Conservation (phyloP, 1,140 invertebrate species). For the Drosophila parvula region DNA sequence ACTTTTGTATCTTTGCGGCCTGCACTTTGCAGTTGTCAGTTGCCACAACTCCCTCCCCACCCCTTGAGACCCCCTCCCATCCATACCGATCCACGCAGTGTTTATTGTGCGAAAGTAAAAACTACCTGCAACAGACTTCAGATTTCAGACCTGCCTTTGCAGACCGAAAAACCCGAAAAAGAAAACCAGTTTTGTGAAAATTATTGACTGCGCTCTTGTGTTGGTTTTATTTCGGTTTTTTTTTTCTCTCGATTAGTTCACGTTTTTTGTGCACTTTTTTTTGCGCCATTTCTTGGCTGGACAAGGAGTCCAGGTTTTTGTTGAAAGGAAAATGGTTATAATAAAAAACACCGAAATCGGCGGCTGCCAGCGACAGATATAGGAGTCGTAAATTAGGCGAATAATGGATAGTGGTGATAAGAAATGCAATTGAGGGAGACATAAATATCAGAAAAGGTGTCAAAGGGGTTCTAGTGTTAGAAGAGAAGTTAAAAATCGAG, state of each 20-base stretch:
- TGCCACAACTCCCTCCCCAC: not conserved
- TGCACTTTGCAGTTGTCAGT: constrained; percentile 57
- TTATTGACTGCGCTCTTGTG: constrained; percentile 62
- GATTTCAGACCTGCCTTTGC: constrained; percentile 40
- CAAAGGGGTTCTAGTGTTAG: constrained; percentile 5
- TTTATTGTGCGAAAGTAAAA: constrained; percentile 79
- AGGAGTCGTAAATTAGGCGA: constrained; percentile 34
- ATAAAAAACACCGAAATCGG: constrained; percentile 58
- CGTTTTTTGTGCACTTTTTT: constrained; percentile 6
- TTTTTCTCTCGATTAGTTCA: constrained; percentile 25
- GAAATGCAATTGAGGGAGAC: constrained; percentile 36
- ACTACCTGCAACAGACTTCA: constrained; percentile 72
- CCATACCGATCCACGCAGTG: constrained; percentile 16
- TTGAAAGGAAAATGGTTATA: constrained; percentile 48
- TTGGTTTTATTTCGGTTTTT: constrained; percentile 42
- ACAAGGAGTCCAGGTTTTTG: constrained; percentile 22
- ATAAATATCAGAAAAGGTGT: constrained; percentile 33
- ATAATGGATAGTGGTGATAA: constrained; percentile 38
- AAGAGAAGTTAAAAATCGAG: not conserved
- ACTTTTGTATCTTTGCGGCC: constrained; percentile 67
- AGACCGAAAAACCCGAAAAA: constrained; percentile 44
- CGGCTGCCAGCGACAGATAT: constrained; percentile 48
- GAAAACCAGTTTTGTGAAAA: constrained; percentile 81
- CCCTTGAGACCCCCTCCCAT: constrained; percentile 1
- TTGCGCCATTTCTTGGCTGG: constrained; percentile 30